phyloP scores from a whole-genome alignment of 2,113 vertebrate genomes.

The Nothocercus nigrocapillus region DNA sequence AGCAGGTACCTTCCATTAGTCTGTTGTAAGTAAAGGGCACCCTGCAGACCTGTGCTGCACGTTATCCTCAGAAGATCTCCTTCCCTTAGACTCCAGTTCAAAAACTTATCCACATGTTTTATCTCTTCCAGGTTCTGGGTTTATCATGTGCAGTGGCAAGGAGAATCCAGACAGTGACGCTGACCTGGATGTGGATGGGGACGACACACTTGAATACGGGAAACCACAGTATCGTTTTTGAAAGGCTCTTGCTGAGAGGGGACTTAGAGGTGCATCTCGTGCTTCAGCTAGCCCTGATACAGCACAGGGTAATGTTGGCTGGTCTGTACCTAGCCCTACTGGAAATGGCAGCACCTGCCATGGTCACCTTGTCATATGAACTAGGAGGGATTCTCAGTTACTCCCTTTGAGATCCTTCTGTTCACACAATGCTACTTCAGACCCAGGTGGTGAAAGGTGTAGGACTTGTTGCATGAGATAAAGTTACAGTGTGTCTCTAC shows the following conservation, averaged over 20 bases:
- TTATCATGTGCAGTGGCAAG: slow-evolving; percentile 95
- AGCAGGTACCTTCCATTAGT: not conserved
- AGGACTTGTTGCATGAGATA: not conserved
- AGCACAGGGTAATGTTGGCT: not conserved
- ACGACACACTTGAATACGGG: slow-evolving; percentile 98
- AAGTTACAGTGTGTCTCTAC: not conserved
- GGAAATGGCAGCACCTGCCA: not conserved
- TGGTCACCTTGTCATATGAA: not conserved
- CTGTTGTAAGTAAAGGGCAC: not conserved
- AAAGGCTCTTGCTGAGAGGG: slow-evolving; percentile 12
- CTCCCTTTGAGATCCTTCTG: not conserved
- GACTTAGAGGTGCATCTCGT: not conserved
- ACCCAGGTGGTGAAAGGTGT: not conserved
- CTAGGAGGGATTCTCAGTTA: not conserved
- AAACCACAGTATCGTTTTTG: slow-evolving; percentile 97
- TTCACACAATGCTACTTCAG: not conserved
- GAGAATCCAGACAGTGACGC: slow-evolving; percentile 97
- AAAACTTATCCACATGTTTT: not conserved
- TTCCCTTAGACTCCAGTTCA: not conserved
- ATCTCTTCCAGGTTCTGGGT: slow-evolving; percentile 89
- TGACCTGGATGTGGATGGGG: slow-evolving; percentile 97
- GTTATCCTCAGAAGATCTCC: not conserved
- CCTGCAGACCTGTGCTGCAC: not conserved
- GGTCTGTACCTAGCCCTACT: not conserved
- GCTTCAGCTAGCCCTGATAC: not conserved